Base-by-base conservation (phyloP, 1,140 invertebrate genomes). In the Euwallacea similis region DNA sequence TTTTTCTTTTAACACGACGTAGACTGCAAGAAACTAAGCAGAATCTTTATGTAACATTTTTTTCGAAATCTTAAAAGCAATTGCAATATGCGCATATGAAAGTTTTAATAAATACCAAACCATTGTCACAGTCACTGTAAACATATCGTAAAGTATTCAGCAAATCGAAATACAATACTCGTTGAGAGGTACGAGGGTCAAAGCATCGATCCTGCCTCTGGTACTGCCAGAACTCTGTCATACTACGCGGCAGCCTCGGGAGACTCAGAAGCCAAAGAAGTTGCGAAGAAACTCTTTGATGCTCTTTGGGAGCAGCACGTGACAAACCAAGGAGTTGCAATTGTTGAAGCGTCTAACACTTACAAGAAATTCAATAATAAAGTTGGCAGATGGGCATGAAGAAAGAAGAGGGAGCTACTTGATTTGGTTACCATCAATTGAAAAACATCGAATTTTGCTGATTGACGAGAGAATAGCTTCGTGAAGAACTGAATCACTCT, bases 221-320 rank as follows among this genome's bases (percentile, higher is more conserved):
- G 62, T 6, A 69, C 67, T 10, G 72, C 72, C 6, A 59, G 72
- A 55, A 43, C 72, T 44, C 42, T 73, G 11, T 16, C 67, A 13
- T 73, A 69, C 41, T 73, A 73, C 42, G 72, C 72, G 41, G 72
- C 72, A 7, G 64, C 63, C 16, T 59, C 67, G 16, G 67, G 67
- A 41, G 44, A 73, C 21, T 6, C 46, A 7, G 42, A 50, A 13
- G 72, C 47, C 6, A 73, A 73, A 43, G 16, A 43, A 41, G 62
- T 70, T 6, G 72, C 72, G 1, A 69, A 70, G 43, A 69, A 69
- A 13, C 13, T 73, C 7, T 42, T 73, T 41, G 72, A 73, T 41
- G 61, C 44, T 7, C 44, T 73, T 8, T 73, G 72, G 72, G 68
- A 73, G 43, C 16, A 43, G 13, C 56, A 73, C 47, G 47, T 42